Base-by-base conservation (phyloP, 2,888 invertebrate species). In the Archips crataeganus region DNA sequence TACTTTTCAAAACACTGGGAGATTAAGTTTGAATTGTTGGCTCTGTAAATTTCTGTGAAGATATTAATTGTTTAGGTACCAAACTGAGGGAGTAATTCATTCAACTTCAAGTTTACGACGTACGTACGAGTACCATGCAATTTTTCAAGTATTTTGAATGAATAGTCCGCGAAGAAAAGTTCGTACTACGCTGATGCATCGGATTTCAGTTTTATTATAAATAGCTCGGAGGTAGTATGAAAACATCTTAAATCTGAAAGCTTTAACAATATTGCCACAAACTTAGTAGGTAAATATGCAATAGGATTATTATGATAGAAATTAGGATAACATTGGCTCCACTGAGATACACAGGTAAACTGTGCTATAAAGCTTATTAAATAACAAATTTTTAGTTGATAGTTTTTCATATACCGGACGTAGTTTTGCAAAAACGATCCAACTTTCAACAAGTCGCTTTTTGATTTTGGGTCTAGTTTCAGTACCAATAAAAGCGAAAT, bases 131-230 rank as follows among this genome's bases (percentile, higher is more conserved):
- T 15, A 23, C 54, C 9, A 8, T 54, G 54, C 23, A 15, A 54
- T 54, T 54, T 54, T 54, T 42, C 23, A 42, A 57, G 1, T 23
- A 42, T 57, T 54, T 32, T 66, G 9, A 54, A 66, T 64, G 36
- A 36, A 39, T 39, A 39, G 39, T 39, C 39, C 5, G 39, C 6
- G 6, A 4, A 39, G 34, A n/a, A 34, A 67, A 57, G 57, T 42
- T 6, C n/a, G 11, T 51, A 49, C 4, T 51, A 49, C 4, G 39
- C 61, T 51, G 36, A 5, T 61, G 32, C 61, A 15, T 9, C 23
- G 49, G 68, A 69, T 61, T 60, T 23, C 23, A 68, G 36, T 61
- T 51, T 69, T 62, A 51, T 69, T n/a, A 67, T 11, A 59, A 59
- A 45, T 36, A 32, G n/a, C 57, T 47, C 6, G 2, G 3, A 11